Evolutionary conservation across 2,797 vertebrate species (phyloP).

Genomic region (Corythornis leucogaster): DNA sequence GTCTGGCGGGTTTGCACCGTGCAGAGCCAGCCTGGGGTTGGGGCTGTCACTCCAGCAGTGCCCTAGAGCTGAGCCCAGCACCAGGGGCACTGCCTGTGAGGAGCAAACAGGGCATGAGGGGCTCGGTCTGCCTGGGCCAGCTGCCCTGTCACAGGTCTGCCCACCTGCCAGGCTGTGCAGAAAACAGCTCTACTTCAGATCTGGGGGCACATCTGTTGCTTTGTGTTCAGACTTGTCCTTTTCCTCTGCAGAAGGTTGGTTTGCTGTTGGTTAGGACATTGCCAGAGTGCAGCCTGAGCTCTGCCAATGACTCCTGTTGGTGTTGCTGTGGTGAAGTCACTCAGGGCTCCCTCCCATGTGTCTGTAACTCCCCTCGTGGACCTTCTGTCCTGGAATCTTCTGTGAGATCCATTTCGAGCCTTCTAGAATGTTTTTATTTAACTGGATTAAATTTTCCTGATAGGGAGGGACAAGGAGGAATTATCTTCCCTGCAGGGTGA

Average conservation of each 20-base stretch:
- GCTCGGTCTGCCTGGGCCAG: neutral
- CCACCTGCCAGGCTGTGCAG: neutral
- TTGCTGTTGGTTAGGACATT: neutral
- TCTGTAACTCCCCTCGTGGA: neutral
- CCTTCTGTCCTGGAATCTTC: neutral
- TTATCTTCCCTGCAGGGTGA: neutral
- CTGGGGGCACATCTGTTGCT: rapidly evolving
- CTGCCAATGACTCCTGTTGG: rapidly evolving
- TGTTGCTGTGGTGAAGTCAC: neutral
- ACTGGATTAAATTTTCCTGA: neutral
- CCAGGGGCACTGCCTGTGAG: rapidly evolving
- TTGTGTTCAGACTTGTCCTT: neutral
- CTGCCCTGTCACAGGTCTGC: neutral
- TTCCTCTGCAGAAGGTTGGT: rapidly evolving
- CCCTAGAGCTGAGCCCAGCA: neutral
- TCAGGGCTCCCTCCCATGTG: neutral
- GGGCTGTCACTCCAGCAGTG: rapidly evolving
- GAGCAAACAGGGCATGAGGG: rapidly evolving
- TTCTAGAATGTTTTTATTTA: neutral
- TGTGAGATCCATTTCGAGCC: neutral
- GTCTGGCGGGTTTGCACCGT: neutral
- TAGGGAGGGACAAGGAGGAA: neutral
- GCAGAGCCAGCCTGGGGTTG: neutral
- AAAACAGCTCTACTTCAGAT: rapidly evolving
- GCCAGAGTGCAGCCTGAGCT: neutral